A percentile compares a stretch with the other conserved stretches of the same genome.
phyloP scores from a whole-genome alignment of 2,113 vertebrate genomes.

The Triplophysa rosa region DNA sequence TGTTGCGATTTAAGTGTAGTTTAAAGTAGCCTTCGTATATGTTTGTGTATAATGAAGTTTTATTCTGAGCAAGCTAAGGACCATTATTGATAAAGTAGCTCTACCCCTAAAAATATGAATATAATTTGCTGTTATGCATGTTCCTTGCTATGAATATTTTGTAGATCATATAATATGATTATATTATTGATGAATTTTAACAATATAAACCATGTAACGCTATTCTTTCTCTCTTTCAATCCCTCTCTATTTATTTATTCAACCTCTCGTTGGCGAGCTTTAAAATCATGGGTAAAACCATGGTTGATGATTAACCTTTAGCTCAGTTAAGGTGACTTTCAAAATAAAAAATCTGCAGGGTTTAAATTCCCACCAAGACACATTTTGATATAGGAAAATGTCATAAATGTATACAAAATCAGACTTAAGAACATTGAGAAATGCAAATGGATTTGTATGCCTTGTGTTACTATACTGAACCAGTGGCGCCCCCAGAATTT shows the following conservation, averaged over 20 bases:
- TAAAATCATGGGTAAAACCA: background rate
- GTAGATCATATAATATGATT: background rate
- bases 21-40: background rate
- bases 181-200: background rate
- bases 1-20: background rate
- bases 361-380: too few relatives aligned
- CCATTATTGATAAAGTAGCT: slow-evolving; percentile 4
- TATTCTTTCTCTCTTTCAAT: slow-evolving; percentile 21
- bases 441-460: too few relatives aligned
- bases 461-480: too few relatives aligned
- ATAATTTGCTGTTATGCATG: background rate
- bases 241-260: slow-evolving; percentile 11
- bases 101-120: background rate
- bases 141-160: too few relatives aligned
- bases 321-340: background rate
- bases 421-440: too few relatives aligned
- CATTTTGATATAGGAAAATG: background rate
- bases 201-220: background rate
- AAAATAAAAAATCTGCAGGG: too few relatives aligned
- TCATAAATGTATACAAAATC: background rate
- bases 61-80: background rate
- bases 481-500: too few relatives aligned
- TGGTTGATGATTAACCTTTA: background rate
- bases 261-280: background rate
- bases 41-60: background rate